A percentile compares a stretch with the other conserved stretches of the same genome.
Evolutionary conservation across 2,797 vertebrate species (phyloP).

Genomic region (Hydrophis major): DNA sequence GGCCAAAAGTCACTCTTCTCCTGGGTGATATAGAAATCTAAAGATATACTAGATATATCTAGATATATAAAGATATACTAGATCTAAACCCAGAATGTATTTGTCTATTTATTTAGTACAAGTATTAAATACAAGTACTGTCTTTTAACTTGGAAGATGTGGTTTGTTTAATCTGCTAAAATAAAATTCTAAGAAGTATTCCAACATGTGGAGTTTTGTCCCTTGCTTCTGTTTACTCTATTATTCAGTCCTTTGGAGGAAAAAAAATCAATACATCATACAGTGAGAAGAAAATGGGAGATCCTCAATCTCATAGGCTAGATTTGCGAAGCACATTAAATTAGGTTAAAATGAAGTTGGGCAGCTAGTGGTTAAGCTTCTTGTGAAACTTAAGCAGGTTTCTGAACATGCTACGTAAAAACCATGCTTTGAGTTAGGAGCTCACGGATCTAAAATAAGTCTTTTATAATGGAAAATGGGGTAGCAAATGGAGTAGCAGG

Average conservation of each 20-base stretch:
- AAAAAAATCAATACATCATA: background rate
- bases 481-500: background rate
- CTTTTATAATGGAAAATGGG: background rate
- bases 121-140: background rate
- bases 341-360: background rate
- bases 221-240: background rate
- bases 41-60: background rate
- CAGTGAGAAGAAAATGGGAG: background rate
- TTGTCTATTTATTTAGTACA: background rate
- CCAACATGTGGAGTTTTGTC: background rate
- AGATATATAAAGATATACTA: background rate
- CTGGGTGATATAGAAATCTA: background rate
- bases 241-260: background rate
- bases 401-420: background rate
- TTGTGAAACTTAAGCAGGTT: background rate
- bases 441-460: background rate
- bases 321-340: background rate
- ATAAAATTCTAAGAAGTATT: background rate
- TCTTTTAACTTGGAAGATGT: background rate
- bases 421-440: background rate
- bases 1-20: background rate
- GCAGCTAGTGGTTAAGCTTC: background rate
- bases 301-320: background rate
- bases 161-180: background rate
- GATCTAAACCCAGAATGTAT: background rate